A percentile compares a stretch with the other conserved stretches of the same genome.
Evolutionary conservation across 2,888 invertebrate genomes (phyloP).

Genomic region (Cinara cedri): DNA sequence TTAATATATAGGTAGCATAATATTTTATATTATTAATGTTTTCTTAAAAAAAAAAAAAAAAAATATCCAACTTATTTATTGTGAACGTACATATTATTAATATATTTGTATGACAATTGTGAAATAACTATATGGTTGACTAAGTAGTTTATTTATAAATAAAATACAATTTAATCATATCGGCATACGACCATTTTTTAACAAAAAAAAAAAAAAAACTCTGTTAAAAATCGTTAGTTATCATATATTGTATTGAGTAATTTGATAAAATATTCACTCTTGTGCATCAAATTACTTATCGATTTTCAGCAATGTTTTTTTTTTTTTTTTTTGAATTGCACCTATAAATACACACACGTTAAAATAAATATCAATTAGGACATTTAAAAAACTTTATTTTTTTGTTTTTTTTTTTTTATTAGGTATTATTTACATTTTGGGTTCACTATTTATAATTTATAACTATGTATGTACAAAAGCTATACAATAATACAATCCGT

Average conservation of each 20-base stretch:
- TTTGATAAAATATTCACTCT: conserved; percentile 1
- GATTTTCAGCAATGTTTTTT: too few relatives aligned
- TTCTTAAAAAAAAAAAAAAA: too few relatives aligned
- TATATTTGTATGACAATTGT: background rate
- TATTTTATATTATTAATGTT: too few relatives aligned
- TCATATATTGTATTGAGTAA: too few relatives aligned
- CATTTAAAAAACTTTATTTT: background rate
- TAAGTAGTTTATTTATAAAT: conserved; percentile 14
- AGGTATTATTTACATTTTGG: conserved; percentile 17
- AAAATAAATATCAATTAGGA: background rate
- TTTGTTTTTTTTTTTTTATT: background rate
- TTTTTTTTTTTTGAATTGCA: background rate
- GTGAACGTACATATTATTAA: background rate
- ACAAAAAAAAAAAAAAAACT: too few relatives aligned
- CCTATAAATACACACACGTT: background rate
- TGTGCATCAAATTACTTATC: background rate
- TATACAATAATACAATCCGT: background rate
- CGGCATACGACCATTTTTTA: background rate
- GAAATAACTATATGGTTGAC: background rate
- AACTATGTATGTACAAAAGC: conserved; percentile 10
- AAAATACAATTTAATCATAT: conserved; percentile 30
- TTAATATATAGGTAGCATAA: too few relatives aligned
- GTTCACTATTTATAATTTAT: background rate
- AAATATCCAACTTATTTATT: background rate
- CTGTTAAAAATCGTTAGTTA: too few relatives aligned